Base-by-base conservation (phyloP, 2,797 vertebrate species). In the Phaenicophaeus curvirostris region DNA sequence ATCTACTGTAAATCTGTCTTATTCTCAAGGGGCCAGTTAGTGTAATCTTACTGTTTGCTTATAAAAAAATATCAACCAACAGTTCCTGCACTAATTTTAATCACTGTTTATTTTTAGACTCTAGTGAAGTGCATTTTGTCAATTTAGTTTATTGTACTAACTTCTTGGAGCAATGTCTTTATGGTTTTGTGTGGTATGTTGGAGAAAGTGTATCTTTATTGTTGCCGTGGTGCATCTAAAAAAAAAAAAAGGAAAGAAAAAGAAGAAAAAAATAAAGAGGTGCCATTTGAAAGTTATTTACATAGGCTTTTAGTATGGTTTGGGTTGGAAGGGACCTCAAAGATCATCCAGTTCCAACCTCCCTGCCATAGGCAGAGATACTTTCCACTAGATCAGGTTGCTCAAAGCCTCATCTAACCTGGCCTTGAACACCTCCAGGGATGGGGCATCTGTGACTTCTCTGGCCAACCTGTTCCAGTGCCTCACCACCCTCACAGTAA, bases 11-110 rank as follows among this genome's bases (percentile, higher is more conserved):
- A 96, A 96, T 93, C 87, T 95, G 23, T 65, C 86, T 80, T 72
- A 79, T 91, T 95, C 94, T 44, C 78, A 79, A 61, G 61, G 74
- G 81, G 50, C 13, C 75, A 89, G 88, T 97, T 92, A 95, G 91
- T 82, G 44, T 95, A 89, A 94, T 97, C 87, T 95, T 97, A 78
- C 76, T 95, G 58, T 95, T 96, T 96, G 87, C 74, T 91, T 95
- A 62, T 73, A 71, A 91, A 89, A n/a, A 92, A 94, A 62, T 86
- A 95, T 55, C 39, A 92, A 79, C 46, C 58, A 86, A 79, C 94
- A 80, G 57, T 78, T 93, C 58, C 77, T 84, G n/a, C 85, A 92
- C 55, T 96, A 55, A 88, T 94, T 96, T 97, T 92, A 90, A 96
- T 97, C 79, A 66, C 7, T 71, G 50, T 73, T 96, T 94, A 74